A percentile compares a stretch with the other conserved stretches of the same genome.
phyloP scores from a whole-genome alignment of 2,888 invertebrate genomes.

The Kuschelorhynchus macadamiae region DNA sequence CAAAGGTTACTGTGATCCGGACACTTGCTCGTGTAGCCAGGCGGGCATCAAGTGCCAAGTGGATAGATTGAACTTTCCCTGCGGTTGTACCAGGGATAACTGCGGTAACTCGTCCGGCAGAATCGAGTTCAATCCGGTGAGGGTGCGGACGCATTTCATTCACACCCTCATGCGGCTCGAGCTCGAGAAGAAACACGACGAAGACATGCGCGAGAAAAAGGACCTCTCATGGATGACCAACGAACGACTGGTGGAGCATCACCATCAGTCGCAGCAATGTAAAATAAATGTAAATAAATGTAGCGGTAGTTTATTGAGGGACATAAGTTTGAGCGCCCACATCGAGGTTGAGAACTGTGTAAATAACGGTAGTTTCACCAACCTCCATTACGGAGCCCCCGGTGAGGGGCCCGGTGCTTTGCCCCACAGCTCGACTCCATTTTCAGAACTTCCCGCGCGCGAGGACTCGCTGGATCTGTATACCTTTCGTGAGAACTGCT shows the following conservation, averaged over 20 bases:
- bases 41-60: conserved; percentile 98
- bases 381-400: conserved; percentile 76
- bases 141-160: conserved; percentile 96
- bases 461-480: conserved; percentile 75
- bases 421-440: conserved; percentile 58
- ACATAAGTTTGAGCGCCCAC: conserved; percentile 72
- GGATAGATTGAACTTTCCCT: conserved; percentile 95
- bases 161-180: conserved; percentile 96
- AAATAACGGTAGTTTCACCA: conserved; percentile 77
- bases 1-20: conserved; percentile 94
- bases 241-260: conserved; percentile 64
- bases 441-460: conserved; percentile 68
- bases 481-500: conserved; percentile 75
- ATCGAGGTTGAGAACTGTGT: conserved; percentile 77
- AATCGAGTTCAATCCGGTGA: conserved; percentile 95
- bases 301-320: conserved; percentile 69
- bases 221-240: conserved; percentile 69
- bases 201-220: conserved; percentile 70
- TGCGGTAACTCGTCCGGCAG: conserved; percentile 94
- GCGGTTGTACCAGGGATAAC: conserved; percentile 95
- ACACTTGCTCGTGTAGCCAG: conserved; percentile 94
- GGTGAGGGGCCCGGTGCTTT: conserved; percentile 65
- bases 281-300: conserved; percentile 60
- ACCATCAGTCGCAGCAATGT: conserved; percentile 36
- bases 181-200: conserved; percentile 85